Evolutionary conservation across 2,888 invertebrate genomes (phyloP), one percentile per base, ranked within the genome.

Genomic region (Merodon equestris): DNA sequence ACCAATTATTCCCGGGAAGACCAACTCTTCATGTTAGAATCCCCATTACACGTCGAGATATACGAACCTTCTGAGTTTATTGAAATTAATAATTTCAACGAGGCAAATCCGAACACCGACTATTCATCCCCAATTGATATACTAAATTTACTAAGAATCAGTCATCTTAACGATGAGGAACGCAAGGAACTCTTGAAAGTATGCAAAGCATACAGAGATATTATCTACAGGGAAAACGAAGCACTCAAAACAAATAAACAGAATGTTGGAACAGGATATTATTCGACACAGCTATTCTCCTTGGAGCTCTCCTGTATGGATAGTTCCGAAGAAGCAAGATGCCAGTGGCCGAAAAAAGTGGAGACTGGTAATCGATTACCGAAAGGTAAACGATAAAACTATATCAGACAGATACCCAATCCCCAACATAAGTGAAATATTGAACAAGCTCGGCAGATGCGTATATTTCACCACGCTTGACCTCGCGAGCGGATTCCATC

Each of bases 401-500:
- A 51, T 51, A 4, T 36, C 50, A 4, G 63, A 71, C 10, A 15
- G 50, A 2, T 63, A 71, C 9, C 63, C 48, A n/a, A n/a, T 63
- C 1, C 56, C 61, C n/a, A 71, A 61, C 7, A 61, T 71, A 0
- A 54, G 7, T 10, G 70, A 61, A 12, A 61, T 70, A 9, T 14
- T 70, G 10, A 50, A 67, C 12, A 67, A 67, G 1, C 36, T 50
- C 0, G 44, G 67, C 1, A 67, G 12, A 42, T 50, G 27, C 13
- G 1, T 48, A 10, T 67, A 67, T 12, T 67, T 67, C 15, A 67
- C 44, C 3, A 64, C 63, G 1, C 44, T 66, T 12, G 19, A 56
- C 40, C 17, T 67, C 0, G 67, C 58, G 5, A 68, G 58, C 27
- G 68, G 58, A 10, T 68, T 68, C 44, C 67, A 68, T 14, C 68